Evolutionary conservation across 2,888 invertebrate species (phyloP).

Genomic region (Strigamia maritima): DNA sequence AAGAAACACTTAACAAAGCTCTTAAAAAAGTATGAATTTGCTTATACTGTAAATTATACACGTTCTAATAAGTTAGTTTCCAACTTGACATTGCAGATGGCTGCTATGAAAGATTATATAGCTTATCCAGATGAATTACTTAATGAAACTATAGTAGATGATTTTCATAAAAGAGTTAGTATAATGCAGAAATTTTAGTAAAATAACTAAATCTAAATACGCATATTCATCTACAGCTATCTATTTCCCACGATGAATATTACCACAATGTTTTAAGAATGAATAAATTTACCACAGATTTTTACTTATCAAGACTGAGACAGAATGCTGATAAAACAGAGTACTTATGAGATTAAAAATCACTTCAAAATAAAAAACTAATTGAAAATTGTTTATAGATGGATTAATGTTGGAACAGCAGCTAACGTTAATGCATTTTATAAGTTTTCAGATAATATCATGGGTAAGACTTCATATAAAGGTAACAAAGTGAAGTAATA

Average conservation of each 20-base stretch:
- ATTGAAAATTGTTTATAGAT: slow-evolving; percentile 56
- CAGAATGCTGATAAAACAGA: neutral
- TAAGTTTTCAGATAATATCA: slow-evolving; percentile 79
- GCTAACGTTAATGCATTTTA: slow-evolving; percentile 84
- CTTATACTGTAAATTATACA: neutral
- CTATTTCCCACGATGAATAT: neutral
- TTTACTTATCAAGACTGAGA: slow-evolving; percentile 6
- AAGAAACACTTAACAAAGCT: slow-evolving; percentile 61
- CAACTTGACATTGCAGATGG: slow-evolving; percentile 57
- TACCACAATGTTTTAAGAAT: slow-evolving; percentile 16
- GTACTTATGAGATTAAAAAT: neutral
- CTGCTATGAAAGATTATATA: slow-evolving; percentile 81
- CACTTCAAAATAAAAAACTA: neutral
- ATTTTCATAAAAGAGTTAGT: slow-evolving; percentile 47
- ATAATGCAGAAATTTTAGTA: no score
- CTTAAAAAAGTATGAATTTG: slow-evolving; percentile 49
- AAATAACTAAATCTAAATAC: neutral
- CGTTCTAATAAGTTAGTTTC: neutral
- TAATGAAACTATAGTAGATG: slow-evolving; percentile 72
- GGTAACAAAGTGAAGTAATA: slow-evolving; percentile 51
- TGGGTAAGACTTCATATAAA: no score
- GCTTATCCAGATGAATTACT: slow-evolving; percentile 88
- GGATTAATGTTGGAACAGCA: slow-evolving; percentile 61
- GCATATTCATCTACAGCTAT: neutral
- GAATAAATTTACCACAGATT: slow-evolving; percentile 15